Base-by-base conservation (phyloP, 2,797 vertebrate genomes). In the Masticophis lateralis region DNA sequence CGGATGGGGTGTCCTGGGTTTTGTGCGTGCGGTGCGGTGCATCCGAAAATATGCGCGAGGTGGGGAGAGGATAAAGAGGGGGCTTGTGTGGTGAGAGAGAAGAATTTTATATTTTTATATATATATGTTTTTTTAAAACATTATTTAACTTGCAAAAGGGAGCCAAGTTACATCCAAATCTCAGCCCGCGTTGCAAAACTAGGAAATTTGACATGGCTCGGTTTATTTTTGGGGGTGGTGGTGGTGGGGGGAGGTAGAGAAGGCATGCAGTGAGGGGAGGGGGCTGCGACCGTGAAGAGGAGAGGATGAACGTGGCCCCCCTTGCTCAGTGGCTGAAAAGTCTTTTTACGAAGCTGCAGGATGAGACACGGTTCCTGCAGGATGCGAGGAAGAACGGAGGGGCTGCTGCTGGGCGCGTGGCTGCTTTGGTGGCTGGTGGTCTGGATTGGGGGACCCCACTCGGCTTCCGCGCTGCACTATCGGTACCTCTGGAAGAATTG, bases 401-500 rank as follows among this genome's bases (percentile, higher is more conserved):
- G 93, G 61, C 86, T 51, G 47, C 6, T 47, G 43, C 4, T 37
- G 37, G 37, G 43, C 43, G 3, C 43, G 0, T 4, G 43, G 43
- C 43, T 51, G 6, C 47, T 51, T 51, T 51, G 47, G 47, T 51
- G 47, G 47, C 47, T 97, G 14, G 97, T 96, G 87, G 60, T 95
- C 14, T 91, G 97, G 66, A 32, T 69, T 32, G n/a, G 74, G 32
- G 74, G 74, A 5, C 93, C 96, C 96, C 20, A 96, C 96, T 18
- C 94, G 95, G 95, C 97, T 2, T 94, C 97, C 0, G 97, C 98
- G 92, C 97, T 96, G 0, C 95, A 97, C 88, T 97, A 98, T 93
- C 98, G 93, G 94, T 98, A 98, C 95, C 96, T 98, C 90, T 98
- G 98, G 96, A 98, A 98, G 91, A 97, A 96, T 96, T 99, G 99